phyloP scores from a whole-genome alignment of 2,888 invertebrate genomes.

The Scrobipalpa costella region DNA sequence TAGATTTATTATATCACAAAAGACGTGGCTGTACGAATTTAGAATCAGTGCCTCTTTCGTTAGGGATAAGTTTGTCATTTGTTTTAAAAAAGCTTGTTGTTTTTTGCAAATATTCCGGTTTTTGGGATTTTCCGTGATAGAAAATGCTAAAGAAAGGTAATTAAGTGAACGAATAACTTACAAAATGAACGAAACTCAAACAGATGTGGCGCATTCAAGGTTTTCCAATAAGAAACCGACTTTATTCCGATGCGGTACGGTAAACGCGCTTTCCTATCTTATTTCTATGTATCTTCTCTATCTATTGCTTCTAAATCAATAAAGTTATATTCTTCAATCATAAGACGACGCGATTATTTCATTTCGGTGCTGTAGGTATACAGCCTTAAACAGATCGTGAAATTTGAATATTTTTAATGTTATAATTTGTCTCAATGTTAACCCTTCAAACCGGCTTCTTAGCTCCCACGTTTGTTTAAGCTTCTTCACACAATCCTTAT shows the following conservation, averaged over 20 bases:
- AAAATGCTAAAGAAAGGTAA: conserved; percentile 66
- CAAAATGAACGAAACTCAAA: conserved; percentile 48
- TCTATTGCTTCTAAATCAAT: neutral
- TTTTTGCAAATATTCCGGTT: neutral
- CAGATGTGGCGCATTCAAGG: conserved; percentile 66
- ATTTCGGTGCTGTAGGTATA: no score
- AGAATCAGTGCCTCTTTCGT: no score
- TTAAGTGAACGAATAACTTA: conserved; percentile 28
- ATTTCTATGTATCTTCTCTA: neutral
- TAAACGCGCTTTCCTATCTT: conserved; percentile 36
- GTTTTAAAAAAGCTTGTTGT: no score
- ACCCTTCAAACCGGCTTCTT: neutral
- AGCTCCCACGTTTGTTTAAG: neutral
- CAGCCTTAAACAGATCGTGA: no score
- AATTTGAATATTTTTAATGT: no score
- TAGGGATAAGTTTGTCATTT: no score
- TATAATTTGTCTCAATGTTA: no score
- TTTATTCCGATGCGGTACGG: conserved; percentile 56
- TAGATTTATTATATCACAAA: no score
- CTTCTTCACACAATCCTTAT: neutral
- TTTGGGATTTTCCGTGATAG: conserved; percentile 26
- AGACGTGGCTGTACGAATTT: no score
- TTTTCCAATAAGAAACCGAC: conserved; percentile 53
- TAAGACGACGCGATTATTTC: neutral
- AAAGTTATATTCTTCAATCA: neutral